Evolutionary conservation across 2,113 vertebrate species (phyloP).

Genomic region (Collichthys lucidus): DNA sequence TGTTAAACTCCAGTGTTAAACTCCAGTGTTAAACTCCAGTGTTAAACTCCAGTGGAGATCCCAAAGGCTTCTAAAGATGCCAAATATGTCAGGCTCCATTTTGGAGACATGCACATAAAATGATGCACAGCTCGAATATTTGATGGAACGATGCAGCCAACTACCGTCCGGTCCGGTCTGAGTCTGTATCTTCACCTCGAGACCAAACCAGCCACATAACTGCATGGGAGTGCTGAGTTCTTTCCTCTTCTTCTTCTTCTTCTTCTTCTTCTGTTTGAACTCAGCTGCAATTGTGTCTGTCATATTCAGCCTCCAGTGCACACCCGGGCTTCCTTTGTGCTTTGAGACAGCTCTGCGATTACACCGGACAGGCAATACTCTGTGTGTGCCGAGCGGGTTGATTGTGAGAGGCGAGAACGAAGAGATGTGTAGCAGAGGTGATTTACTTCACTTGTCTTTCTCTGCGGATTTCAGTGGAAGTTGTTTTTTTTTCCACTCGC

Average conservation of each 20-base stretch:
- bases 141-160: not conserved
- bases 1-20: not conserved
- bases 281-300: slow-evolving; percentile 32
- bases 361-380: slow-evolving; percentile 58
- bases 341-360: slow-evolving; percentile 57
- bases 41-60: not conserved
- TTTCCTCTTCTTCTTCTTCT: not conserved
- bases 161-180: not conserved
- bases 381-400: slow-evolving; percentile 27
- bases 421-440: slow-evolving; percentile 48
- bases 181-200: not conserved
- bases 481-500: slow-evolving; percentile 13
- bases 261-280: slow-evolving; percentile 16
- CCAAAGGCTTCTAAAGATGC: not conserved
- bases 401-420: slow-evolving; percentile 44
- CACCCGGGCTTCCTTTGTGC: slow-evolving; percentile 33
- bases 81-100: not conserved
- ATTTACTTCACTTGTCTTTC: slow-evolving; percentile 55
- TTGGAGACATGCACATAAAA: not conserved
- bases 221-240: not conserved
- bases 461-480: slow-evolving; percentile 21
- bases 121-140: not conserved
- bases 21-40: not conserved
- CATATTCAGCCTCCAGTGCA: slow-evolving; percentile 42
- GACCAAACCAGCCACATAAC: slow-evolving; percentile 1